Evolutionary conservation across 2,113 vertebrate species (phyloP).

Genomic region (Neolamprologus longior): DNA sequence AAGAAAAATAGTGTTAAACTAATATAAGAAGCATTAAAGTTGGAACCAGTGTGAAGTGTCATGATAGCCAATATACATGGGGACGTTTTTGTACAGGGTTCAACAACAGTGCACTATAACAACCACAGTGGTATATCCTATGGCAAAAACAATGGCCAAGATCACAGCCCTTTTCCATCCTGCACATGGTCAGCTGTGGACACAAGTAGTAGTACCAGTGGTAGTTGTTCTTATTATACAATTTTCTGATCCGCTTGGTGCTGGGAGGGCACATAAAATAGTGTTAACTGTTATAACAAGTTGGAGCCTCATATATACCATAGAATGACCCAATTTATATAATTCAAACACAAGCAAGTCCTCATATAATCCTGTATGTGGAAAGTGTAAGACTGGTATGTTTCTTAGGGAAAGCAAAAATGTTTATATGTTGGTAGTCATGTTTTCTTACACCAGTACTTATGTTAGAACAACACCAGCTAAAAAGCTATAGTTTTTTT

Average conservation of each 20-base stretch:
- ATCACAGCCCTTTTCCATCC: fast-evolving
- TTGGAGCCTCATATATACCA: not conserved
- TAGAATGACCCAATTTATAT: not conserved
- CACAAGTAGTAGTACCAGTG: not conserved
- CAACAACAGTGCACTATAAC: not conserved
- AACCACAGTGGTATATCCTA: not conserved
- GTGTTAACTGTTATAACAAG: not conserved
- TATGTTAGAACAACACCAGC: not conserved
- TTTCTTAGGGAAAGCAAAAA: not conserved
- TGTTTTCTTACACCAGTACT: not conserved
- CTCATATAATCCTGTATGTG: not conserved
- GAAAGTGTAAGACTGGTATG: not conserved
- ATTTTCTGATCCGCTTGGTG: not conserved
- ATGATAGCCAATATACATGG: not conserved
- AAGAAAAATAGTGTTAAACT: not conserved
- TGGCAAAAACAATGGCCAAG: not conserved
- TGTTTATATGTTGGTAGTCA: not conserved
- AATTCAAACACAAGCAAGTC: not conserved
- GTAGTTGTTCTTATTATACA: not conserved
- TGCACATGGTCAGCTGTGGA: not conserved
- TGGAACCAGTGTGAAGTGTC: not conserved
- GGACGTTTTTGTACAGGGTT: not conserved
- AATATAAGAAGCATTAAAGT: not conserved
- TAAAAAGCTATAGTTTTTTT: not conserved
- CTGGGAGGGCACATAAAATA: not conserved